A percentile compares a stretch with the other conserved stretches of the same genome.
Conservation (phyloP, 2,113 vertebrate species). For the Pachypanchax playfairii region DNA sequence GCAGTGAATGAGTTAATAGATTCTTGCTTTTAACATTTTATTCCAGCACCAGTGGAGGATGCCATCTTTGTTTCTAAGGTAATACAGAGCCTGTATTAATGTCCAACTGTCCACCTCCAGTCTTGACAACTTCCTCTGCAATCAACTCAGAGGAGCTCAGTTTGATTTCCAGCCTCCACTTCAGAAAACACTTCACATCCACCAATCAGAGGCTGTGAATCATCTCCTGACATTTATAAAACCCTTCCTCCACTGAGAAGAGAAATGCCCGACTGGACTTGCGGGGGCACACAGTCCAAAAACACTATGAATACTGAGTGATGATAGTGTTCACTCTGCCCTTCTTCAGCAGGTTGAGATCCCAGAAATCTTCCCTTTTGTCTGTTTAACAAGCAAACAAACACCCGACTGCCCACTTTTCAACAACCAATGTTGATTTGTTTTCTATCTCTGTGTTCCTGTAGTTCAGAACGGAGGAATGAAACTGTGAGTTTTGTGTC, state of each 20-base stretch:
- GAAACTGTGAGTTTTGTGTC: background rate
- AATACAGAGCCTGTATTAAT: background rate
- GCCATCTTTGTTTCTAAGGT: background rate
- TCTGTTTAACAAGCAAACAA: constrained; percentile 6
- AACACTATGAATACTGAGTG: background rate
- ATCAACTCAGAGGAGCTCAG: constrained; percentile 13
- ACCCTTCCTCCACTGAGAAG: constrained; percentile 5
- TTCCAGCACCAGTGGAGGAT: no score
- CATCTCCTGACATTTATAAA: constrained; percentile 26
- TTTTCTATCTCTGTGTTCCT: background rate
- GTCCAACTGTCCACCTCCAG: constrained; percentile 17
- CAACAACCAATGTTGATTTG: background rate
- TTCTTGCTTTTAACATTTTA: no score
- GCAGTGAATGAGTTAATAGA: no score
- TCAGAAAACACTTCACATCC: constrained; percentile 25
- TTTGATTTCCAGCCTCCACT: constrained; percentile 20
- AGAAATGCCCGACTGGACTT: background rate
- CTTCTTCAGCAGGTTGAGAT: background rate
- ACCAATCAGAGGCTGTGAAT: constrained; percentile 39
- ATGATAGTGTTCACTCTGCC: constrained; percentile 12
- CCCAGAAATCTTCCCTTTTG: background rate
- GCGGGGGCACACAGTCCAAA: background rate
- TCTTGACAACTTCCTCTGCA: background rate
- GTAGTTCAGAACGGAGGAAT: background rate
- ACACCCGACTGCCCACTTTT: constrained; percentile 6